phyloP scores from a whole-genome alignment of 2,113 vertebrate genomes.

The Catharus minimus region DNA sequence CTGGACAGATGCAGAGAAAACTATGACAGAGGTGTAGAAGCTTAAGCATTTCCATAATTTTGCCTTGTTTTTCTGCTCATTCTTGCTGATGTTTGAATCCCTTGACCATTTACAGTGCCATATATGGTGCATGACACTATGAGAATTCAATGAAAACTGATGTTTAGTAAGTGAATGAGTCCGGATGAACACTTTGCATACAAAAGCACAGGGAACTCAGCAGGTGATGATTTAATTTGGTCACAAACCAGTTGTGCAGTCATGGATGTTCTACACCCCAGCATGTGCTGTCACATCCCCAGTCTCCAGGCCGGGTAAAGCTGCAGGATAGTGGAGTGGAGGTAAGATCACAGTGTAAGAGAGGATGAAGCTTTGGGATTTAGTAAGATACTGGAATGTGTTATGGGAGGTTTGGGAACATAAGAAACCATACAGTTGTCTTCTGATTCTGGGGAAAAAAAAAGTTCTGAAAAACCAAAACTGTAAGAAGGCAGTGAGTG shows the following conservation, averaged over 20 bases:
- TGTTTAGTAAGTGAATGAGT: not conserved
- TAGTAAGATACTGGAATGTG: not conserved
- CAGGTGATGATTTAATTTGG: not conserved
- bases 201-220: not conserved
- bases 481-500: rapidly evolving
- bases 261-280: not conserved
- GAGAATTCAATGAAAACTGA: not conserved
- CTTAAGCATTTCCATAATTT: not conserved
- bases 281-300: not conserved
- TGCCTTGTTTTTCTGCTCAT: not conserved
- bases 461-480: not conserved
- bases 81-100: not conserved
- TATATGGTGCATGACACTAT: not conserved
- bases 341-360: not conserved
- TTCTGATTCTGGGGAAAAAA: not conserved
- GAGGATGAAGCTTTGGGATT: not conserved
- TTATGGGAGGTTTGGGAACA: not conserved
- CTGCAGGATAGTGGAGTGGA: not conserved
- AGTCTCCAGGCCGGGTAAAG: not conserved
- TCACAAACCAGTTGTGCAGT: not conserved
- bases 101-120: not conserved
- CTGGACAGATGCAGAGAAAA: not conserved
- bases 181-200: not conserved
- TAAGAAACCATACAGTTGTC: not conserved
- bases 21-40: not conserved